Percentiles rank a stretch among this genome's conserved stretches.
These are phyloP conservation scores for Conopomorpha cramerella DNA, from an alignment of 1,140 invertebrate genomes.

Conservation along the genomic window DNA sequence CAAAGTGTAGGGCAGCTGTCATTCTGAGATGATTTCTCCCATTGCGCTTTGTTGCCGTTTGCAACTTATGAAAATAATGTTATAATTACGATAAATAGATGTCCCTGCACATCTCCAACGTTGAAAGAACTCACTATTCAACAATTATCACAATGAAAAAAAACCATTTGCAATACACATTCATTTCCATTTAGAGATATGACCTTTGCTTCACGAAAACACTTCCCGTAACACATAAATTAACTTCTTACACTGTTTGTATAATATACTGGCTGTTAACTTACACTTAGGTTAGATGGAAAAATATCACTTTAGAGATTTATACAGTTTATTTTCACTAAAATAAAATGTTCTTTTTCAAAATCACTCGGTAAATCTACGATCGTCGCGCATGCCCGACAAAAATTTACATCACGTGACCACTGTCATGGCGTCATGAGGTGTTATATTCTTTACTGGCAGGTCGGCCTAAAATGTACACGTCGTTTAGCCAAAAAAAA, in stretches of 20 bases:
- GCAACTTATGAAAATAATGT: slow-evolving; percentile 3
- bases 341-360: slow-evolving; percentile 39
- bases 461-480: too few species aligned
- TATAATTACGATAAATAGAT: slow-evolving; percentile 1
- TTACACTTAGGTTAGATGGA: neutral
- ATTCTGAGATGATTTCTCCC: too few species aligned
- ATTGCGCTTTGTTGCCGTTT: too few species aligned
- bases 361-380: slow-evolving; percentile 46
- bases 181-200: slow-evolving; percentile 35
- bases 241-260: neutral
- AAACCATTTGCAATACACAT: slow-evolving; percentile 22
- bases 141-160: slow-evolving; percentile 22
- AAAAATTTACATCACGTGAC: slow-evolving; percentile 60
- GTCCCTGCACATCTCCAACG: slow-evolving; percentile 10
- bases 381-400: slow-evolving; percentile 48
- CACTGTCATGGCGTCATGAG: slow-evolving; percentile 59
- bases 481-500: too few species aligned
- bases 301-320: slow-evolving; percentile 9
- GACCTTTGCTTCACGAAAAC: slow-evolving; percentile 32
- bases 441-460: slow-evolving; percentile 17
- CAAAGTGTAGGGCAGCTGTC: too few species aligned
- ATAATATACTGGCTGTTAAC: slow-evolving; percentile 13
- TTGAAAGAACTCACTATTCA: slow-evolving; percentile 17
- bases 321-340: slow-evolving; percentile 16
- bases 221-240: slow-evolving; percentile 24